These are phyloP conservation scores for Tetramorium parvispinum DNA, from an alignment of 1,140 invertebrate species.

Conservation along the genomic window DNA sequence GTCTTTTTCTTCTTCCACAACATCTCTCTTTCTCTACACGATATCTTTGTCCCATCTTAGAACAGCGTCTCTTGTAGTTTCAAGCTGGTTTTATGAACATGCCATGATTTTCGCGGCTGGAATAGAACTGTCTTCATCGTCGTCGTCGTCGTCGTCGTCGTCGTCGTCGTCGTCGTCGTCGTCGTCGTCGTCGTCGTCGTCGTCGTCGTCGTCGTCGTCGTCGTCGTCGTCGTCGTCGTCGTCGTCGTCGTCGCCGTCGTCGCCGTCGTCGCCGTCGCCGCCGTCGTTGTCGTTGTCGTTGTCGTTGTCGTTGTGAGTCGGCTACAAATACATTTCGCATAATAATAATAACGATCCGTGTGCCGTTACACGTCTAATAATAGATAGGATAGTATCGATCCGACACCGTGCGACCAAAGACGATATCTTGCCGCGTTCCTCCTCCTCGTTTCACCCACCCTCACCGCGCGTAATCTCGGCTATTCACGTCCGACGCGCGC, in stretches of 20 bases:
- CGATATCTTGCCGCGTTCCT: constrained; percentile 35
- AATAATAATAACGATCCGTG: constrained; percentile 61
- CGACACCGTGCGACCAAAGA: constrained; percentile 56
- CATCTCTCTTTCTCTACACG: not conserved
- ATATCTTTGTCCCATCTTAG: not conserved
- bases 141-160: not conserved
- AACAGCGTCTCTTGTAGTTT: not conserved
- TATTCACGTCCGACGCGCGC: constrained; percentile 38
- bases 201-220: not conserved
- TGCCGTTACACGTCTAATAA: constrained; percentile 67
- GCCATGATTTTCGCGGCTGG: constrained; percentile 38
- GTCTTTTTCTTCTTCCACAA: not conserved
- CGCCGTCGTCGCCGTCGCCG: not conserved
- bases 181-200: not conserved
- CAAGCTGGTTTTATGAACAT: not conserved
- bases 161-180: constrained; percentile 1
- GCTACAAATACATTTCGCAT: constrained; percentile 59
- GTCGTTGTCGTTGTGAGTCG: constrained; percentile 1
- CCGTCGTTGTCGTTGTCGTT: not conserved
- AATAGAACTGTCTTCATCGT: constrained; percentile 32
- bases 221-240: not conserved
- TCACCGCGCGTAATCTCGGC: constrained; percentile 15
- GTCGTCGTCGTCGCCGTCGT: not conserved
- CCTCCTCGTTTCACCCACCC: not conserved
- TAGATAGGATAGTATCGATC: constrained; percentile 66